Evolutionary conservation across 2,888 invertebrate species (phyloP).

Genomic region (Odontothrips loti): DNA sequence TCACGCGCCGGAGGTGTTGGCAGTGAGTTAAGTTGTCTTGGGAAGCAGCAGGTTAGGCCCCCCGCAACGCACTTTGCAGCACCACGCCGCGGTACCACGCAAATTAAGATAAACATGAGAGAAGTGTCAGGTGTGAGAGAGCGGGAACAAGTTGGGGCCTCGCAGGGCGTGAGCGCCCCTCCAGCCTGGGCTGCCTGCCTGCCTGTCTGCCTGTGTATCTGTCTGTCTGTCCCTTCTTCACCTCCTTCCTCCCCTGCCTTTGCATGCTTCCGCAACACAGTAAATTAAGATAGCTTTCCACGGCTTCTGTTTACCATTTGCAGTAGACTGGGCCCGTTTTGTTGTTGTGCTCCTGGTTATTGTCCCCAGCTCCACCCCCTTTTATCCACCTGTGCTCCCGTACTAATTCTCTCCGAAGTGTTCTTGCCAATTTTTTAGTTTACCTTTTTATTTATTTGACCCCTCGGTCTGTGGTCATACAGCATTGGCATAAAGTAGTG

Average conservation of each 20-base stretch:
- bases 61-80: not conserved
- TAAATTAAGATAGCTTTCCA: too few species aligned
- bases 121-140: not conserved
- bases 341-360: too few species aligned
- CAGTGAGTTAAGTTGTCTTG: slow-evolving; percentile 17
- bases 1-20: not conserved
- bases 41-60: slow-evolving; percentile 5
- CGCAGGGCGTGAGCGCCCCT: not conserved
- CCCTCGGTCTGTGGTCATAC: too few species aligned
- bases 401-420: not conserved
- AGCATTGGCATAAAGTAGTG: not conserved
- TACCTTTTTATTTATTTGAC: too few species aligned
- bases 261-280: too few species aligned
- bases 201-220: not conserved
- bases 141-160: not conserved
- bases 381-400: not conserved
- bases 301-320: too few species aligned
- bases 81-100: slow-evolving; percentile 3
- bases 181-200: not conserved
- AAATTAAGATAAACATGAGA: slow-evolving; percentile 16
- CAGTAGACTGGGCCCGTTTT: too few species aligned
- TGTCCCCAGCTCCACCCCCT: not conserved
- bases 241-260: not conserved
- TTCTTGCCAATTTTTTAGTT: too few species aligned
- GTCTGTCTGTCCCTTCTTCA: not conserved